These are phyloP conservation scores for Anguilla japonica DNA, from an alignment of 2,113 vertebrate genomes.

Conservation along the genomic window DNA sequence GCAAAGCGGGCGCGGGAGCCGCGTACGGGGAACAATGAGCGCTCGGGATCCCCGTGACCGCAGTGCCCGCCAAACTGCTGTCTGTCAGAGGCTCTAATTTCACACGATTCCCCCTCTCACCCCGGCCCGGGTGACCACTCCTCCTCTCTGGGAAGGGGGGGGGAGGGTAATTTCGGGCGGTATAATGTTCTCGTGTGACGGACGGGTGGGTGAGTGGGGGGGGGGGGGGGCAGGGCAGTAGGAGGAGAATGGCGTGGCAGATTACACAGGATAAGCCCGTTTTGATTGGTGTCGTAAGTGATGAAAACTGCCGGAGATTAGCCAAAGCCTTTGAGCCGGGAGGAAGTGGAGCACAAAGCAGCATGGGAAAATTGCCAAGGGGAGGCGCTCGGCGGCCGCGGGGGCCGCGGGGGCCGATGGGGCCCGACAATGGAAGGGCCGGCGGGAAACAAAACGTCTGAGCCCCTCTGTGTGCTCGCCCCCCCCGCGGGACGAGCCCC, in stretches of 20 bases:
- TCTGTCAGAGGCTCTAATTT: background rate
- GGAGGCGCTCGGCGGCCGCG: background rate
- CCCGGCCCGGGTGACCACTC: background rate
- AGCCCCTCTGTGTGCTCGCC: background rate
- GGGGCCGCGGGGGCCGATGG: background rate
- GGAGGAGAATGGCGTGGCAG: slow-evolving; percentile 2
- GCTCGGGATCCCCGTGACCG: background rate
- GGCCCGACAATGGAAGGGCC: background rate
- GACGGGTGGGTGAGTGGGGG: too few relatives aligned
- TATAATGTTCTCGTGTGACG: background rate
- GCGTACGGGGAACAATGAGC: background rate
- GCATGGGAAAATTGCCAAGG: slow-evolving; percentile 10
- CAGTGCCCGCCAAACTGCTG: background rate
- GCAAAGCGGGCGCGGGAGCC: background rate
- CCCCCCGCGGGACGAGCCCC: background rate
- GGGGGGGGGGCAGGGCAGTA: too few relatives aligned
- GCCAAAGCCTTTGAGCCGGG: slow-evolving; percentile 33
- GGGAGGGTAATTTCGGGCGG: background rate
- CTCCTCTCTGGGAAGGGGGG: background rate
- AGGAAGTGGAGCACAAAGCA: slow-evolving; percentile 44
- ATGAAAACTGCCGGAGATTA: slow-evolving; percentile 57
- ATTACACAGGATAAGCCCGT: slow-evolving; percentile 51
- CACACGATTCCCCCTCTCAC: background rate
- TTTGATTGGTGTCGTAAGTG: slow-evolving; percentile 55
- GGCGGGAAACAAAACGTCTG: background rate